Evolutionary conservation across 1,140 invertebrate genomes (phyloP).

Genomic region (Xylocopa sonorina): DNA sequence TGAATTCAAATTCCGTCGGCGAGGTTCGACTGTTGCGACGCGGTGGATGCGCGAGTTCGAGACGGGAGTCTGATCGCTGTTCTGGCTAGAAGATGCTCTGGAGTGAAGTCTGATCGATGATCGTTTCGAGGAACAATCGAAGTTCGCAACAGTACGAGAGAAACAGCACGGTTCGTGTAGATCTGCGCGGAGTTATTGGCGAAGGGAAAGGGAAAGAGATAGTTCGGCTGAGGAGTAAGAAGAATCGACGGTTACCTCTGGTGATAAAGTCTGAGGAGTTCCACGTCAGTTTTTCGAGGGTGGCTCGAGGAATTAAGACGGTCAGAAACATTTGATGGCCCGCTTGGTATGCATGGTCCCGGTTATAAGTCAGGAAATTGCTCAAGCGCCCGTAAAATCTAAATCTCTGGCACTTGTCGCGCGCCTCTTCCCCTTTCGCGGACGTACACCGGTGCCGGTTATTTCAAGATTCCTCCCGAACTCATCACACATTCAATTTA

Average conservation of each 20-base stretch:
- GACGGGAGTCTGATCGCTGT: not conserved
- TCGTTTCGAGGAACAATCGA: not conserved
- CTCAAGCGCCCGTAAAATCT: slow-evolving; percentile 73
- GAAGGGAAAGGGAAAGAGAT: not conserved
- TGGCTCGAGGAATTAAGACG: slow-evolving; percentile 36
- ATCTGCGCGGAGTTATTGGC: not conserved
- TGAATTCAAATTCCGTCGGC: slow-evolving; percentile 30
- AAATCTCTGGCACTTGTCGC: slow-evolving; percentile 73
- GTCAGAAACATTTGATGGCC: slow-evolving; percentile 58
- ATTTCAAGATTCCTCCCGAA: slow-evolving; percentile 75
- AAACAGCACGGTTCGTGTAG: too few species aligned
- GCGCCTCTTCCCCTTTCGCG: slow-evolving; percentile 27
- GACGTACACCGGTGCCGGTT: slow-evolving; percentile 62
- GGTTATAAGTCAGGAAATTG: slow-evolving; percentile 72
- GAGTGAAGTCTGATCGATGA: slow-evolving; percentile 7
- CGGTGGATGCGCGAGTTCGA: too few species aligned
- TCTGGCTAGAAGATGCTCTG: not conserved
- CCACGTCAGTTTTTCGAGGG: not conserved
- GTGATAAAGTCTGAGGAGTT: not conserved
- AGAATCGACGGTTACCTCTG: not conserved
- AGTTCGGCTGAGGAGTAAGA: not conserved
- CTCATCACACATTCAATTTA: slow-evolving; percentile 79
- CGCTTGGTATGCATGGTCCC: slow-evolving; percentile 69
- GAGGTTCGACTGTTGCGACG: not conserved
- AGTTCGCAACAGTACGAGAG: not conserved